Percentiles rank a stretch among this genome's conserved stretches.
Evolutionary conservation across 2,888 invertebrate genomes (phyloP).

Genomic region (Sycophila texana): DNA sequence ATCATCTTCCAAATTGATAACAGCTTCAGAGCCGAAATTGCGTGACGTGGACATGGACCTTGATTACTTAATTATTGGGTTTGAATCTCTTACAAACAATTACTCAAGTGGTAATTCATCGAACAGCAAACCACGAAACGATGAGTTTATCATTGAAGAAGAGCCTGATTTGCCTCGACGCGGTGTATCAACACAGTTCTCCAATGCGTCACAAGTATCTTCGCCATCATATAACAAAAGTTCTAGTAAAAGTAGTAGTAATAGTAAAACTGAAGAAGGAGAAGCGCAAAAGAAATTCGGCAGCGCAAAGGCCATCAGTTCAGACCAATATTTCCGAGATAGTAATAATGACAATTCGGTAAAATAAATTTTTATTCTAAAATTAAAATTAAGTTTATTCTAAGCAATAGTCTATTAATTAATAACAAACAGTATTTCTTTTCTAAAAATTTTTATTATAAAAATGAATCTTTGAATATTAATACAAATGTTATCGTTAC

Average conservation of each 20-base stretch:
- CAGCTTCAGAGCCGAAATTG: constrained; percentile 64
- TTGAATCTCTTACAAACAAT: constrained; percentile 50
- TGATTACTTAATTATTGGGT: constrained; percentile 56
- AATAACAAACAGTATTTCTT: background rate
- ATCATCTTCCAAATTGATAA: constrained; percentile 72
- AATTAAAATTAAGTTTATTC: too few relatives aligned
- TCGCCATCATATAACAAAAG: constrained; percentile 2
- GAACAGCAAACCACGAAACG: constrained; percentile 66
- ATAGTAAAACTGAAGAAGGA: constrained; percentile 77
- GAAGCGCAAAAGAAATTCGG: constrained; percentile 97
- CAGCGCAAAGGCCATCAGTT: constrained; percentile 97
- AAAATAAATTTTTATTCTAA: constrained; percentile 55
- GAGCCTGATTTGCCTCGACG: constrained; percentile 70
- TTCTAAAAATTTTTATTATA: background rate
- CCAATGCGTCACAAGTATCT: constrained; percentile 24
- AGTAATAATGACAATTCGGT: constrained; percentile 78
- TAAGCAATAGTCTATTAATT: constrained; percentile 11
- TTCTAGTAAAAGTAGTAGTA: constrained; percentile 55
- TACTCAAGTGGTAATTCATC: constrained; percentile 33
- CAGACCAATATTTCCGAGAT: constrained; percentile 96
- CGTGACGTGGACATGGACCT: constrained; percentile 64
- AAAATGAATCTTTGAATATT: too few relatives aligned
- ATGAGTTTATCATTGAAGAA: constrained; percentile 75
- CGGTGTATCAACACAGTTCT: constrained; percentile 58
- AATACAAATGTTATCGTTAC: background rate